Conservation (phyloP, 2,888 invertebrate species). For the Ecliptopera silaceata region DNA sequence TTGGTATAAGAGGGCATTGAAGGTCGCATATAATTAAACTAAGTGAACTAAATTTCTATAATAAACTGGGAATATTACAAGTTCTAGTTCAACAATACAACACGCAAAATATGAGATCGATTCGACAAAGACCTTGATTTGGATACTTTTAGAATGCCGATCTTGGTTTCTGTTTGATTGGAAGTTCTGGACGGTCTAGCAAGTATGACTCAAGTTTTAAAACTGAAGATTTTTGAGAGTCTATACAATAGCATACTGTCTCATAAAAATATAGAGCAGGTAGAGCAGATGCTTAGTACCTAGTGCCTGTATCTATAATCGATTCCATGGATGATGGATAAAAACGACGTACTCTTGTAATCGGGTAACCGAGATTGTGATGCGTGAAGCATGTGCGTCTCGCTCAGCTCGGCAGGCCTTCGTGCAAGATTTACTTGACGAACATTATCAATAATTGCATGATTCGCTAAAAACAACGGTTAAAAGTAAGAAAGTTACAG, state of each 20-base stretch:
- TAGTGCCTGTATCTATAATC: background rate
- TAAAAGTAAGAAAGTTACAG: conserved; percentile 8
- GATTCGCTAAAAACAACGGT: conserved; percentile 4
- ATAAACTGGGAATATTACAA: conserved; percentile 14
- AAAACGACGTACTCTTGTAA: conserved; percentile 16
- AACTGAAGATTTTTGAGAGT: background rate
- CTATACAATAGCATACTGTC: background rate
- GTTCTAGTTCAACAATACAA: background rate
- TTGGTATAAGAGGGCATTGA: background rate
- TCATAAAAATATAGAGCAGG: background rate
- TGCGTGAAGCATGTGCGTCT: conserved; percentile 43
- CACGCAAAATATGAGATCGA: conserved; percentile 21
- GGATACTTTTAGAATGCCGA: conserved; percentile 11
- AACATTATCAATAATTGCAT: conserved; percentile 24
- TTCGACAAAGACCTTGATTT: conserved; percentile 18
- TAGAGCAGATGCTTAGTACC: background rate
- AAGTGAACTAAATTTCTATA: conserved; percentile 10
- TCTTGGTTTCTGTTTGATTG: background rate
- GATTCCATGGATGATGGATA: conserved; percentile 11
- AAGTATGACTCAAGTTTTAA: background rate
- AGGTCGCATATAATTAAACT: conserved; percentile 4
- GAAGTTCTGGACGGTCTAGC: background rate
- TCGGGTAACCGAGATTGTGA: conserved; percentile 53
- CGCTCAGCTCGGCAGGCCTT: conserved; percentile 51
- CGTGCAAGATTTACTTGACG: conserved; percentile 46